Base-by-base conservation (phyloP, 2,888 invertebrate species). In the Invenusta paracnida region DNA sequence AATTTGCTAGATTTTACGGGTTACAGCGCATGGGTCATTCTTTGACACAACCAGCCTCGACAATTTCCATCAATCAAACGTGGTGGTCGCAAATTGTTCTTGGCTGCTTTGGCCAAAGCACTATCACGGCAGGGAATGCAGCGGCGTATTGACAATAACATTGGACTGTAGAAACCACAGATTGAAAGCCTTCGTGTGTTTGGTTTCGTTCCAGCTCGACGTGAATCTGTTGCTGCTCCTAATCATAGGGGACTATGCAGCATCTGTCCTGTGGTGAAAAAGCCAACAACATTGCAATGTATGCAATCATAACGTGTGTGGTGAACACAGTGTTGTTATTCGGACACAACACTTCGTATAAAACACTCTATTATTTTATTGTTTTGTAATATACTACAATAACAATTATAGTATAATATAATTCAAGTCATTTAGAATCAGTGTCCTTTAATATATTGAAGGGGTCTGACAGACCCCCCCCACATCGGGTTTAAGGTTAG, bases 11-110 rank as follows among this genome's bases (percentile, higher is more conserved):
- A 73, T 73, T 5, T 73, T 73, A 23, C 73, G 73, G 73, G 23
- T 73, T 73, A 73, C 73, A 73, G 23, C 27, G 73, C 73, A 73
- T 73, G 73, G 73, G 73, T 73, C 73, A 73, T 73, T n/a, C 73
- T 73, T 73, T 23, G 27, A 73, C 73, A 73, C 73, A 73, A 73
- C 73, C 73, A 73, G 73, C 73, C 73, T 73, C 5, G 73, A 23
- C 73, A 73, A 73, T 73, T 73, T 73, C 27, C 73, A 73, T 73
- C 73, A 73, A 73, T 73, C 73, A 73, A 73, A 73, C 27, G 73
- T 73, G 73, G 11, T n/a, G 73, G 73, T 73, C 73, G 73, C 73
- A 73, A 73, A 73, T 23, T 73, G 73, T 73, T 73, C 73, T 73
- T 73, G 73, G 73, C 27, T 13, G 73, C 25, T n/a, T 73, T 73